phyloP scores from a whole-genome alignment of 2,888 invertebrate species.

The Acronicta aceris region DNA sequence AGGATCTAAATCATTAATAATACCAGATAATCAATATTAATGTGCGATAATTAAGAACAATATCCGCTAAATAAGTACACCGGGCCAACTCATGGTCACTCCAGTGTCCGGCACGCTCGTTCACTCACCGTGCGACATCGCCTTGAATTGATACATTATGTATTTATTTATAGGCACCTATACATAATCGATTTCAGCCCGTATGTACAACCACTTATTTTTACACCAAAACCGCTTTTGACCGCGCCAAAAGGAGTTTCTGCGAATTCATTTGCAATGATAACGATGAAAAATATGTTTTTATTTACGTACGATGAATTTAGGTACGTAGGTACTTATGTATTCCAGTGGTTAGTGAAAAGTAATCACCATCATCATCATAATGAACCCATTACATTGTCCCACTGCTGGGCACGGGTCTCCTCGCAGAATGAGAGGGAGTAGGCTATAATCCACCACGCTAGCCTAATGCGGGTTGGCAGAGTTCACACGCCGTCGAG shows the following conservation, averaged over 20 bases:
- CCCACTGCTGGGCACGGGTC: too few species aligned
- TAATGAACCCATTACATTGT: too few species aligned
- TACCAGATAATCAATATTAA: background rate
- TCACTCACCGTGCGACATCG: slow-evolving; percentile 80
- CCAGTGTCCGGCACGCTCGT: slow-evolving; percentile 65
- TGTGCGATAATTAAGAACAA: background rate
- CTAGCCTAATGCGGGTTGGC: too few species aligned
- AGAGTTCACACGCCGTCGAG: too few species aligned
- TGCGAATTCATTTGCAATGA: slow-evolving; percentile 24
- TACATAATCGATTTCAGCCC: slow-evolving; percentile 40
- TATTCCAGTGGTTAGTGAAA: too few species aligned
- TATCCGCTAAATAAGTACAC: background rate
- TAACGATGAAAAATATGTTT: background rate
- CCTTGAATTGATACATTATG: slow-evolving; percentile 65
- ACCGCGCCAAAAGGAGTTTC: slow-evolving; percentile 13
- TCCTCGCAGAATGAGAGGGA: too few species aligned
- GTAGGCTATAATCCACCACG: too few species aligned
- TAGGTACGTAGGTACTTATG: too few species aligned
- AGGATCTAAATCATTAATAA: too few species aligned
- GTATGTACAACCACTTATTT: slow-evolving; percentile 40
- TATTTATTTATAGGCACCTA: slow-evolving; percentile 57
- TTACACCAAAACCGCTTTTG: slow-evolving; percentile 25
- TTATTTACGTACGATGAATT: background rate
- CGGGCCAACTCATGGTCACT: slow-evolving; percentile 49
- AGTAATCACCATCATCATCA: too few species aligned